phyloP scores from a whole-genome alignment of 2,888 invertebrate genomes.

The Odontothrips loti region DNA sequence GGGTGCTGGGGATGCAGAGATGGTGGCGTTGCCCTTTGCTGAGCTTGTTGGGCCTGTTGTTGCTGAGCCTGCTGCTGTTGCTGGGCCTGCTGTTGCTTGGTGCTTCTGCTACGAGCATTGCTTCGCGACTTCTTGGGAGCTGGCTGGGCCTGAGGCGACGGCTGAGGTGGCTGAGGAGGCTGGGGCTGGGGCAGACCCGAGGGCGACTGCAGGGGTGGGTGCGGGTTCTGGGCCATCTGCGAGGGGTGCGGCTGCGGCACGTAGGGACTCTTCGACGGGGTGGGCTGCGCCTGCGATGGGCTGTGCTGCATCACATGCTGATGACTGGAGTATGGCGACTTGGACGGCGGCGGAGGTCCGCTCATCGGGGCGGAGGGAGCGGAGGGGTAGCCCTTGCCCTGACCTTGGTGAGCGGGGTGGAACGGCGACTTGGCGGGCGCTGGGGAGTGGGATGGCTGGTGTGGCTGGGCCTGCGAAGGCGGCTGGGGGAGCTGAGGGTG shows the following conservation, averaged over 20 bases:
- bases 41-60: constrained; percentile 37
- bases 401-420: constrained; percentile 39
- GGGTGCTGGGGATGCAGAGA: constrained; percentile 44
- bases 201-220: constrained; percentile 4
- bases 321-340: not conserved
- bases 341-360: constrained; percentile 5
- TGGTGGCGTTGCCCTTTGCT: constrained; percentile 46
- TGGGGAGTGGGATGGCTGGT: constrained; percentile 40
- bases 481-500: constrained; percentile 43
- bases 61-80: not conserved
- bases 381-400: constrained; percentile 33
- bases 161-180: not conserved
- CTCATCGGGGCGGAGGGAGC: constrained; percentile 19
- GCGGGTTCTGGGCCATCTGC: constrained; percentile 42
- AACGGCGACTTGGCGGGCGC: constrained; percentile 38
- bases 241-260: constrained; percentile 44
- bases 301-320: constrained; percentile 45
- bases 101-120: constrained; percentile 36
- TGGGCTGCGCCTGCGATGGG: constrained; percentile 37
- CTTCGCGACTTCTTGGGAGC: constrained; percentile 13
- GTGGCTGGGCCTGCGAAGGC: constrained; percentile 42
- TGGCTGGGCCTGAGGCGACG: not conserved
- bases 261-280: constrained; percentile 43
- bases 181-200: constrained; percentile 43
- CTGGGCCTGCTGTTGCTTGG: constrained; percentile 37